These are phyloP conservation scores for Heliconius aoede DNA, from an alignment of 2,888 invertebrate species.

Conservation along the genomic window DNA sequence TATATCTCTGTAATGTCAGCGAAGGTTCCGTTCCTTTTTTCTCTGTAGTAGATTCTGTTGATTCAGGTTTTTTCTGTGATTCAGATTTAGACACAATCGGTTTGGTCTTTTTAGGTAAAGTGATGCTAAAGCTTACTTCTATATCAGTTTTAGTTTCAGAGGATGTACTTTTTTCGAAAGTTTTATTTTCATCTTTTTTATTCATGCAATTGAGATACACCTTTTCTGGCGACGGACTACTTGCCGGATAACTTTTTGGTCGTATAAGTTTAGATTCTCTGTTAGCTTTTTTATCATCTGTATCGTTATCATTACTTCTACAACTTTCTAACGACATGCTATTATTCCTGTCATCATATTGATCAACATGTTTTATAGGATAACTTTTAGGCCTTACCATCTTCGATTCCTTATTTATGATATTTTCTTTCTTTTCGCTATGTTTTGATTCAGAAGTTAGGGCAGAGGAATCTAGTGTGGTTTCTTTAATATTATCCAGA, in stretches of 20 bases:
- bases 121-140: conserved; percentile 79
- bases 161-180: conserved; percentile 54
- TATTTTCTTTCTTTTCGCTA: conserved; percentile 53
- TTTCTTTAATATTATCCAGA: conserved; percentile 78
- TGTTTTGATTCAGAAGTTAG: conserved; percentile 39
- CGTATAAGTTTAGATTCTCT: conserved; percentile 79
- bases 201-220: conserved; percentile 60
- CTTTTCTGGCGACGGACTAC: conserved; percentile 76
- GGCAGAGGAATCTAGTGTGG: conserved; percentile 60
- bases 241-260: conserved; percentile 85
- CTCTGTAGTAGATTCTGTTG: conserved; percentile 49
- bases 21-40: conserved; percentile 53
- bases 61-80: conserved; percentile 52
- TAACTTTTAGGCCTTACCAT: conserved; percentile 84
- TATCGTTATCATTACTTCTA: conserved; percentile 42
- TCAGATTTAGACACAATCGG: conserved; percentile 55
- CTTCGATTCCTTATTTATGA: conserved; percentile 71
- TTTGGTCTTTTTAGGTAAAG: conserved; percentile 70
- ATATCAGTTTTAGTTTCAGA: conserved; percentile 66
- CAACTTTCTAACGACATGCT: conserved; percentile 51
- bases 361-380: conserved; percentile 75
- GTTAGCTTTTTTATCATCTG: conserved; percentile 56
- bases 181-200: conserved; percentile 61
- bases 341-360: conserved; percentile 62
- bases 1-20: conserved; percentile 71